Base-by-base conservation (phyloP, 2,113 vertebrate genomes). In the Cololabis saira region DNA sequence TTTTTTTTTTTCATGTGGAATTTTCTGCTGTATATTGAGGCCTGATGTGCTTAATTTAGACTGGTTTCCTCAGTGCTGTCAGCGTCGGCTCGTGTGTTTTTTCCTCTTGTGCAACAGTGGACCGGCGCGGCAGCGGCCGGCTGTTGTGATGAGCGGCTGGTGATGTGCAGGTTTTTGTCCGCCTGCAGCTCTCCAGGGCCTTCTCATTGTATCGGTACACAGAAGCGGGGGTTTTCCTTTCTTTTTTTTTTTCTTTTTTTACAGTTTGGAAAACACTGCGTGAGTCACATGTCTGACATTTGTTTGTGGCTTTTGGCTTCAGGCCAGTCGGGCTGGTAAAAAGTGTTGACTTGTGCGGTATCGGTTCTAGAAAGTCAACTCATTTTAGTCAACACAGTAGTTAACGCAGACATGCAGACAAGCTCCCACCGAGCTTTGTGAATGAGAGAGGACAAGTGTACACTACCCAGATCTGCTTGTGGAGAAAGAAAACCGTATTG, bases 281-380 rank as follows among this genome's bases (percentile, higher is more conserved):
- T 55, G 59, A 74, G 85, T 89, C 87, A 83, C 78, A 66, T 74
- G 87, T 70, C 81, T 61, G 59, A 69, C 53, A 61, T 76, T 75
- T 76, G 40, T 61, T 13, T 66, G 55, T 47, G 61, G 41, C 5
- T 42, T 0, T 48, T 53, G 78, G 78, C 64, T 19, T 49, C 4
- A n/a, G 54, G 54, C 74, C 82, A 53, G 56, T 18, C 22, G 16
- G 61, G 56, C 74, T 41, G 4, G 19, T 59, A 27, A 61, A 81
- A 67, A 49, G 56, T 54, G 73, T 66, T 40, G 77, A 74, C 80
- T 40, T 45, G 24, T 33, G 60, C 10, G 16, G 60, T 67, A 56
- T 65, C 53, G 22, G 74, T 84, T 87, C 66, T 85, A 71, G 73
- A 87, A 82, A 74, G 47, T 58, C 15, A 8, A 45, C 61, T 74